Base-by-base conservation (phyloP, 2,888 invertebrate genomes). In the Drosophila affinis region DNA sequence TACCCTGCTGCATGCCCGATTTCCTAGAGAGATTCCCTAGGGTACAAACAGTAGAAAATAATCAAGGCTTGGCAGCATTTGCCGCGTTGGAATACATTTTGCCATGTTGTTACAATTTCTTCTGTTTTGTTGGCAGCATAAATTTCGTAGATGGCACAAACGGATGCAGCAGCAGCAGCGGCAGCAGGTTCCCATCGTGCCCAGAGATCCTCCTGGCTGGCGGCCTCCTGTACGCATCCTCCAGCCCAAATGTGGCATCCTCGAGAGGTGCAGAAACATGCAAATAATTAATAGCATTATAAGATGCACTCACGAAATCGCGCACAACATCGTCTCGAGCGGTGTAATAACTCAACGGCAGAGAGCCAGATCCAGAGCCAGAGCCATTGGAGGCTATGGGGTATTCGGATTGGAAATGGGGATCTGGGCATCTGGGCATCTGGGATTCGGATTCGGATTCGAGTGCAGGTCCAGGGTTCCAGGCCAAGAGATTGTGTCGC, bases 271-370 rank as follows among this genome's bases (percentile, higher is more conserved):
- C 74, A 59, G 74, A 89, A 39, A 91, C 91, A 91, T 91, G 91
- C 91, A 91, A 91, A 91, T 91, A 91, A 91, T 91, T 91, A 91
- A 91, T 91, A 91, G 91, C 90, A 91, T 91, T 91, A 91, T 91
- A 91, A 91, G 91, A 91, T 91, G 91, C 91, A 91, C 91, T 91
- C 91, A 91, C 91, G 91, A 91, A 91, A 91, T 91, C 90, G 86
- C 87, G 81, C 80, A 83, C 85, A 89, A 87, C 89, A 90, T 88
- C 89, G 88, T 73, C 39, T 73, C 75, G 73, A 75, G 76, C 83
- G 81, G 79, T 90, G 89, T 89, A 90, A 89, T 89, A 90, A 89
- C 84, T 89, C 85, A 89, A 79, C 76, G 70, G 77, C 70, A 55
- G 49, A 46, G 53, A 21, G 55, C 55, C 55, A 47, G 21, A 21